phyloP scores from a whole-genome alignment of 1,140 invertebrate species.

The Bombus picipes region DNA sequence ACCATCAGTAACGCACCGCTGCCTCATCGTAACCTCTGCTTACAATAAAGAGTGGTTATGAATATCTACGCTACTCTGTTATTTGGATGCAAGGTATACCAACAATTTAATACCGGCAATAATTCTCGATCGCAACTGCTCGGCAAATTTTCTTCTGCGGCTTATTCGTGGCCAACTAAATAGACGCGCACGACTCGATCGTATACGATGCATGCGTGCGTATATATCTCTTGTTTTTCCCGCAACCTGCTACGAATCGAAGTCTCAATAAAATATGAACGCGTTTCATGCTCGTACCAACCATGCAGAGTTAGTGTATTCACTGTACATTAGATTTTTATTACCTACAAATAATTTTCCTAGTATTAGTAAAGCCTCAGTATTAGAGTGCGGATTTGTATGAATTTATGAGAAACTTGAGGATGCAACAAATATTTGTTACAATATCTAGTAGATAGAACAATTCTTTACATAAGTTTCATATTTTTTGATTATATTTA shows the following conservation, averaged over 20 bases:
- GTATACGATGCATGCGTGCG: neutral
- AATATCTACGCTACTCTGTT: slow-evolving; percentile 43
- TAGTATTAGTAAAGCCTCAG: too few relatives aligned
- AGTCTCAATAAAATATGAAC: neutral
- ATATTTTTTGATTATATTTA: too few relatives aligned
- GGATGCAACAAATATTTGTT: too few relatives aligned
- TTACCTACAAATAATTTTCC: too few relatives aligned
- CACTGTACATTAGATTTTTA: too few relatives aligned
- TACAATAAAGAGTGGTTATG: slow-evolving; percentile 51
- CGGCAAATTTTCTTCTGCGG: neutral
- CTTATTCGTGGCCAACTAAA: neutral
- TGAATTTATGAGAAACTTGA: too few relatives aligned
- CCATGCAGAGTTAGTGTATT: neutral
- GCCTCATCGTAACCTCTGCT: slow-evolving; percentile 36
- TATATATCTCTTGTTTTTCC: neutral
- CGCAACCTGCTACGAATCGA: neutral
- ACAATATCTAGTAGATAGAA: too few relatives aligned
- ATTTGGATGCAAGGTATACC: slow-evolving; percentile 41
- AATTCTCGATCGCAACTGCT: neutral
- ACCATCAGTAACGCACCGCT: slow-evolving; percentile 54
- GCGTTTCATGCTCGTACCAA: neutral
- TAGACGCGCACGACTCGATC: neutral
- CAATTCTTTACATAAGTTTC: too few relatives aligned
- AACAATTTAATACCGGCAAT: slow-evolving; percentile 20
- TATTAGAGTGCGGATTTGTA: too few relatives aligned